Base-by-base conservation (phyloP, 2,888 invertebrate species). In the Disparrhopalites patrizii region DNA sequence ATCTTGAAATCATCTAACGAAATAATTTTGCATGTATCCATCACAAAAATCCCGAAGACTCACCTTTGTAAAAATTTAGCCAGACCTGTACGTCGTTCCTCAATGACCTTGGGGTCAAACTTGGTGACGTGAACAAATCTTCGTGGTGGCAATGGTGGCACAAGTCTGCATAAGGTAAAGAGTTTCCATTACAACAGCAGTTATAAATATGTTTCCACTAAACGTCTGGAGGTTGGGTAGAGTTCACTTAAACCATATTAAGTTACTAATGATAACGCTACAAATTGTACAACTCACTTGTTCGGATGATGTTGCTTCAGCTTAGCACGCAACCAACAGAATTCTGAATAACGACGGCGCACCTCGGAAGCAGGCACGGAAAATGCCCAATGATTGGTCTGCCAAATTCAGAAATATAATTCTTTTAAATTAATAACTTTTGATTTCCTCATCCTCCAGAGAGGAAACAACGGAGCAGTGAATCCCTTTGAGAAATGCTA, bases 381-480 rank as follows among this genome's bases (percentile, higher is more conserved):
- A 50, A 73, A 73, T 8, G 73, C 73, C 54, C 72, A 73, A 58
- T 73, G 73, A 38, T 73, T 72, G 1, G 73, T 73, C 73, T 73
- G 56, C 54, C 27, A 43, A 62, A 55, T 61, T 40, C 20, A 40
- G 20, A 10, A 36, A 36, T 36, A 36, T n/a, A n/a, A 10, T 36
- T 36, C 36, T 8, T 36, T 36, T 40, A n/a, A 20, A 18, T 40
- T 13, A 36, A 36, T 36, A 36, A 36, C n/a, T 40, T 18, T 40
- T 40, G 20, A 20, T 40, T 20, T 25, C 20, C 52, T 52, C 27
- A 52, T 25, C 27, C 8, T 27, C 8, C 27, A 7, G 3, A 20
- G 4, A 23, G 20, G 2, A 8, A 25, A 27, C 27, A 7, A 52
- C 3, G 5, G 20, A 18, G 23, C 15, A 23, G 27, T 13, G 18